Conservation (phyloP, 30 jellyfish, hydroid and myxozoan species). For the Nemopilema nomurai region DNA sequence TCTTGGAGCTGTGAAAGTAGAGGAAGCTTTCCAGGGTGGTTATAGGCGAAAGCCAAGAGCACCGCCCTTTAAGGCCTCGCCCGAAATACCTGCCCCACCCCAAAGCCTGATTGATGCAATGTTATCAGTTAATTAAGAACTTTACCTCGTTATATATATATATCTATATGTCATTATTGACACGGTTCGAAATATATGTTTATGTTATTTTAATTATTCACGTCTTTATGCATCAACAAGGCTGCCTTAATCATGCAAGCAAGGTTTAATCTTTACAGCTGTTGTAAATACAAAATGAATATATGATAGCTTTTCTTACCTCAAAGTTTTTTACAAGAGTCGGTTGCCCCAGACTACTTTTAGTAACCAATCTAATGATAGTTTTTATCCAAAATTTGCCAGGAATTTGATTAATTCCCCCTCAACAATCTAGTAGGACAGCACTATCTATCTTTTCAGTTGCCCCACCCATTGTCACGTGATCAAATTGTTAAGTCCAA, state of each 20-base stretch:
- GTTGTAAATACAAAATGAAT: too few species aligned
- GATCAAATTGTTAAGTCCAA: too few species aligned
- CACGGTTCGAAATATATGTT: neutral
- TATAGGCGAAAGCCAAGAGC: neutral
- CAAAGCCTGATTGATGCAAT: neutral
- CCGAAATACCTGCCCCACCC: neutral
- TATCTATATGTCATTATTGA: neutral
- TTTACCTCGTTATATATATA: neutral
- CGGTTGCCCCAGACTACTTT: too few species aligned
- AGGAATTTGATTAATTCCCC: too few species aligned
- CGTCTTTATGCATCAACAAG: conserved; percentile 21
- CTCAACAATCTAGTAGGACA: too few species aligned
- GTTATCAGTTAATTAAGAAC: neutral
- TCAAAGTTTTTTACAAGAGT: too few species aligned
- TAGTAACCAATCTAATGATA: neutral
- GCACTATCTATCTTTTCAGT: neutral
- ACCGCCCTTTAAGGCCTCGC: neutral
- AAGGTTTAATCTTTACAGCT: neutral
- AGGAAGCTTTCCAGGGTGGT: neutral
- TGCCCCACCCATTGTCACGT: too few species aligned
- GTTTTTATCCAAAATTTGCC: neutral
- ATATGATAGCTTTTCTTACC: too few species aligned
- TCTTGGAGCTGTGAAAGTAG: neutral
- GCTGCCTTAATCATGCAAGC: neutral
- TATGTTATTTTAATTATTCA: neutral